Evolutionary conservation across 2,888 invertebrate genomes (phyloP), one percentile per base, ranked within the genome.

Genomic region (Drosophila anomelani): DNA sequence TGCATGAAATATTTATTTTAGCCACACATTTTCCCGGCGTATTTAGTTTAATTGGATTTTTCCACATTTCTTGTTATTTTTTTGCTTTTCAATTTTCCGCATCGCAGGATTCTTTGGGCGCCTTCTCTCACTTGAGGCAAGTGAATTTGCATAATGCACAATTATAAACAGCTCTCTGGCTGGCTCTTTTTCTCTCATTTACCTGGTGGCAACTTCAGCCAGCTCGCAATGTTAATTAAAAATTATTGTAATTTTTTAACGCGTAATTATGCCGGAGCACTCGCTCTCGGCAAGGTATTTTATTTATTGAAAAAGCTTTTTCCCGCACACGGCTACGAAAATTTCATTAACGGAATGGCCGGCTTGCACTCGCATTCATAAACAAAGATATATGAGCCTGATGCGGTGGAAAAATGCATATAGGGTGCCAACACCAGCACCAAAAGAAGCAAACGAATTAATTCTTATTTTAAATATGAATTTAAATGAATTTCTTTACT

Each of bases 241-340:
- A 88, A 84, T 85, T 78, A 88, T 85, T 85, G 81, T 84, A 86
- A 79, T 81, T 87, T 78, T 76, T 79, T 75, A 78, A 81, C 79
- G 76, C 71, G 75, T 75, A 84, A 86, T 85, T 86, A 88, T 84
- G 78, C 82, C 56, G 55, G 47, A 66, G 71, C 76, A 80, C 75
- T 78, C 69, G 58, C 49, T 69, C 56, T 56, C 49, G 57, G 29
- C 49, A 26, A 23, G 23, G 44, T 39, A 43, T 56, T 62, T 73
- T 86, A 79, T 85, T 81, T 79, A 79, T 87, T 76, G 59, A 61
- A 79, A 77, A 71, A 57, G 60, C 77, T 56, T 49, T 66, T 67
- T 57, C 29, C 29, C 36, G 15, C 60, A 39, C 63, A 51, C 63
- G 58, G 57, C 41, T 32, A 43, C 41, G 63, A 61, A 70, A 63